These are phyloP conservation scores for Ammospiza nelsoni DNA, from an alignment of 2,113 vertebrate species.

Conservation along the genomic window DNA sequence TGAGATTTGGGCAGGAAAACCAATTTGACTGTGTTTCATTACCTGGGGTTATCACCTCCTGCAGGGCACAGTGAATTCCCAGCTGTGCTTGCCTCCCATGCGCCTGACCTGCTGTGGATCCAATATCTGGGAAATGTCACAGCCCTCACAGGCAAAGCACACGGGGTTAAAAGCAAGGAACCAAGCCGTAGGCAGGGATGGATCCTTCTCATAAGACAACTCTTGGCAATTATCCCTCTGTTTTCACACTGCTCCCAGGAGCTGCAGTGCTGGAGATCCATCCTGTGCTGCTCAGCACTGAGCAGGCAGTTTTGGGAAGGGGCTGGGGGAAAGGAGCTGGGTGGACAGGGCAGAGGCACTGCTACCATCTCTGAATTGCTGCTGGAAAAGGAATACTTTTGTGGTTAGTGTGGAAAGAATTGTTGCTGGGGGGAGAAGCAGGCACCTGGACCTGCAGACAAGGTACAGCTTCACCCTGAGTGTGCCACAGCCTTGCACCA, in stretches of 20 bases:
- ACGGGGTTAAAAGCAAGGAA: background rate
- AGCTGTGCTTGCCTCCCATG: background rate
- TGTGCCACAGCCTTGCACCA: background rate
- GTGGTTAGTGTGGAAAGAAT: background rate
- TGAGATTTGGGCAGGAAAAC: background rate
- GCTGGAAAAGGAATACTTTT: background rate
- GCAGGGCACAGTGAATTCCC: background rate
- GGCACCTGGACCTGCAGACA: background rate
- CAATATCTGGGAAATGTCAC: background rate
- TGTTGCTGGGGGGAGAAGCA: background rate
- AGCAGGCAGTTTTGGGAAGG: background rate
- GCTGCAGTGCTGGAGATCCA: background rate
- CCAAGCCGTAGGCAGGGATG: fast-evolving
- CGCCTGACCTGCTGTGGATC: fast-evolving
- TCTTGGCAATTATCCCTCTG: background rate
- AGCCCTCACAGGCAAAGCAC: background rate
- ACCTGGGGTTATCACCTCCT: background rate
- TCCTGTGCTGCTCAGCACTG: background rate
- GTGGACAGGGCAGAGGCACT: background rate
- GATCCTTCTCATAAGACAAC: background rate
- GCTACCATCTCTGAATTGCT: background rate
- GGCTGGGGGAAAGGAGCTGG: fast-evolving
- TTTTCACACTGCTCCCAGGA: background rate
- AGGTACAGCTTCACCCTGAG: background rate
- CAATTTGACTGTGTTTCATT: background rate